A percentile compares a stretch with the other conserved stretches of the same genome.
These are phyloP conservation scores for Xenops minutus DNA, from an alignment of 2,797 vertebrate species.

Conservation along the genomic window DNA sequence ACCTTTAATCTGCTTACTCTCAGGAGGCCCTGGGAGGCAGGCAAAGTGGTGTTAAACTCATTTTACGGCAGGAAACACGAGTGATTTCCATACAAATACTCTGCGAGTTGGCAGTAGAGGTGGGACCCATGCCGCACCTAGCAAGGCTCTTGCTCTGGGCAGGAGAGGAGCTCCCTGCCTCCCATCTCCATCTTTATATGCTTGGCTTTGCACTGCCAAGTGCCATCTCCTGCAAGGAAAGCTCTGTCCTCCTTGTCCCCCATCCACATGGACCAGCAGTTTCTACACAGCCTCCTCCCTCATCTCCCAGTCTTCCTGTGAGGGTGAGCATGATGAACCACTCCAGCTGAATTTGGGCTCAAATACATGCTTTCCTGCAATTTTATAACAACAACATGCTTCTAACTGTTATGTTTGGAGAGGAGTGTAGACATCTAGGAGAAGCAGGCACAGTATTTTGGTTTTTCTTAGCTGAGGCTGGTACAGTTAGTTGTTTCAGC, in stretches of 20 bases:
- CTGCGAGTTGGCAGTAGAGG: not conserved
- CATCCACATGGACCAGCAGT: fast-evolving
- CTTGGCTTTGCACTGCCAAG: not conserved
- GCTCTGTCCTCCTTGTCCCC: not conserved
- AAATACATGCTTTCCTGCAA: not conserved
- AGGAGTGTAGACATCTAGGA: not conserved
- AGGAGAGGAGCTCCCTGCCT: not conserved
- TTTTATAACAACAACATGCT: not conserved
- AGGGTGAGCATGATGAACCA: not conserved
- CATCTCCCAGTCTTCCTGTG: fast-evolving
- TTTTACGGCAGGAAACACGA: slow-evolving; percentile 6
- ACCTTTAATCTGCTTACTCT: slow-evolving; percentile 48
- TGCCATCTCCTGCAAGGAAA: not conserved
- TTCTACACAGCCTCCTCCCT: not conserved
- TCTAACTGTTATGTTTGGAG: not conserved
- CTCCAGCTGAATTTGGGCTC: not conserved
- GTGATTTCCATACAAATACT: not conserved
- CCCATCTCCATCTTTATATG: fast-evolving
- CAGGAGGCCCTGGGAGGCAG: not conserved
- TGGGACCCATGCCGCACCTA: not conserved
- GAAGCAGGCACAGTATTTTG: not conserved
- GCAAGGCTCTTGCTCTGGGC: not conserved
- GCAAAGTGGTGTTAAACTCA: slow-evolving; percentile 39
- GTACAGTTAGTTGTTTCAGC: not conserved
- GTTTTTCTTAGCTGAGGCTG: not conserved